These are phyloP conservation scores for Drosophila pseudoobscura DNA, from an alignment of 1,140 invertebrate genomes.

Conservation along the genomic window DNA sequence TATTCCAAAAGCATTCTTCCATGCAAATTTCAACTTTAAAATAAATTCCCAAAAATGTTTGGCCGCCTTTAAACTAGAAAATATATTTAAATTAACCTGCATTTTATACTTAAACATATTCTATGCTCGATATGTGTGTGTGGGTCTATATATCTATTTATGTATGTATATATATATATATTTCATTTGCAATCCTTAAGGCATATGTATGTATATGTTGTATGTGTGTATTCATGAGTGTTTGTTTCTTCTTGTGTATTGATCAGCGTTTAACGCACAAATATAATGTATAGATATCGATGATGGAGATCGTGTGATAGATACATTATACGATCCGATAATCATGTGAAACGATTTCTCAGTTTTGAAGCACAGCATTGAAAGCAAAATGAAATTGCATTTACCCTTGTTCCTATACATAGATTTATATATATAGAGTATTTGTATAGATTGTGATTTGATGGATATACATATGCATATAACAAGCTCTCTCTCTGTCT, in stretches of 20 bases:
- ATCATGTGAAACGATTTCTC: conserved; percentile 29
- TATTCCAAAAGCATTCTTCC: conserved; percentile 6
- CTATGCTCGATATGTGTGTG: conserved; percentile 66
- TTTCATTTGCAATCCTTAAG: conserved; percentile 67
- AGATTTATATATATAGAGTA: conserved; percentile 22
- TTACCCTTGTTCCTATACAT: conserved; percentile 56
- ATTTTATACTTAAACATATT: conserved; percentile 55
- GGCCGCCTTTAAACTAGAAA: conserved; percentile 24
- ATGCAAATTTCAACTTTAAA: neutral
- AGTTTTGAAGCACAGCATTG: conserved; percentile 59
- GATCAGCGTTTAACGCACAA: conserved; percentile 65
- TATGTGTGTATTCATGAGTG: conserved; percentile 18
- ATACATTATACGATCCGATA: conserved; percentile 6
- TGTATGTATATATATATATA: conserved; percentile 13
- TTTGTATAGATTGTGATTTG: conserved; percentile 22
- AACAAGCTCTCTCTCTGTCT: conserved; percentile 24
- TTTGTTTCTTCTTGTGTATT: conserved; percentile 11
- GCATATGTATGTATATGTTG: conserved; percentile 27
- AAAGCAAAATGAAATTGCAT: conserved; percentile 65
- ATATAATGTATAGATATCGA: conserved; percentile 39
- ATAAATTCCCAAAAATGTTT: neutral
- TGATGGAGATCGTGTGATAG: conserved; percentile 24
- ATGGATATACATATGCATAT: conserved; percentile 40
- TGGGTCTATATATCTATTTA: conserved; percentile 26
- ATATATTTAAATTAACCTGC: conserved; percentile 1